Percentiles rank a stretch among this genome's conserved stretches.
Conservation (phyloP, 2,113 vertebrate genomes). For the Centropus unirufus region DNA sequence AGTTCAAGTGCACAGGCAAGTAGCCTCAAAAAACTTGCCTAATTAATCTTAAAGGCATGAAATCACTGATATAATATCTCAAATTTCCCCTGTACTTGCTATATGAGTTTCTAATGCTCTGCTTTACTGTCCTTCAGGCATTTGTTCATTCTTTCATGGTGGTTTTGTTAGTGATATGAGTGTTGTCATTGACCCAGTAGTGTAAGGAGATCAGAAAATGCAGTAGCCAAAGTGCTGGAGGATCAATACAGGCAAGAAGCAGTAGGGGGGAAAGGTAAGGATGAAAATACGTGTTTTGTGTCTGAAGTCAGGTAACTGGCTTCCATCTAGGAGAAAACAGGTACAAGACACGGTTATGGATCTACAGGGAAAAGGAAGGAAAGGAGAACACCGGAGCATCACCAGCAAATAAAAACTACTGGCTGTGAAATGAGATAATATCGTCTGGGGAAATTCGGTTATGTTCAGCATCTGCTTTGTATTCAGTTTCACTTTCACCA, state of each 20-base stretch:
- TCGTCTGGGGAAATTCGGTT: background rate
- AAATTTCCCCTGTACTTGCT: background rate
- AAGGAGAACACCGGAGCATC: background rate
- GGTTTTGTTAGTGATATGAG: background rate
- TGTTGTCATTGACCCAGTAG: background rate
- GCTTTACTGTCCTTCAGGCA: background rate
- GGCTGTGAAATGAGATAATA: slow-evolving; percentile 24
- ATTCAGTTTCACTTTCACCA: background rate
- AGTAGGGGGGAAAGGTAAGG: background rate
- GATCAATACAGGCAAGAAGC: background rate
- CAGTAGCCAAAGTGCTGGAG: background rate
- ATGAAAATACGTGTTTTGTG: background rate
- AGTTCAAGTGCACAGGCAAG: background rate
- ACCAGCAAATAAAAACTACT: slow-evolving; percentile 28
- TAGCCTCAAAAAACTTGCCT: background rate
- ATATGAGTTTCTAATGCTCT: background rate
- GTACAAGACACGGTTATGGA: slow-evolving; percentile 7
- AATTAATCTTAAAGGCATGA: background rate
- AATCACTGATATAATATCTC: background rate
- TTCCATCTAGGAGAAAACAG: slow-evolving; percentile 5
- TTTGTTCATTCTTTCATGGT: background rate
- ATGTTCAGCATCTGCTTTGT: slow-evolving; percentile 30
- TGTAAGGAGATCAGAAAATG: background rate
- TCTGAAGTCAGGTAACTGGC: background rate
- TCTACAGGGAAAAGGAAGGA: slow-evolving; percentile 9